These are phyloP conservation scores for Notarius lentiginosus DNA, from an alignment of 2,113 vertebrate genomes.

Conservation along the genomic window DNA sequence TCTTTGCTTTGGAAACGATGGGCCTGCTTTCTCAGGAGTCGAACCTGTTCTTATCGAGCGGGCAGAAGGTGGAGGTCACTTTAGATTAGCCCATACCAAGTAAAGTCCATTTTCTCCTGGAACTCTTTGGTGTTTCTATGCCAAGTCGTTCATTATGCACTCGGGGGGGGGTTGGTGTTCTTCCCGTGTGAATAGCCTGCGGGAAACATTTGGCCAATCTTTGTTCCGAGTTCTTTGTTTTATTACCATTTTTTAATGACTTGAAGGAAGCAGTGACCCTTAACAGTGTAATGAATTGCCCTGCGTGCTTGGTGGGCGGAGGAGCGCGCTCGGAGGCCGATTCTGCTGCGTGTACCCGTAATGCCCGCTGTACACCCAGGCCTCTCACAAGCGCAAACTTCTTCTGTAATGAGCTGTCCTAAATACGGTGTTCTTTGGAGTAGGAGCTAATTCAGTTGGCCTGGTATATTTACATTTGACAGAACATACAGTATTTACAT, in stretches of 20 bases:
- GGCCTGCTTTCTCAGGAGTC: neutral
- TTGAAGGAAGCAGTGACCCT: constrained; percentile 66
- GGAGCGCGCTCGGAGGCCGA: neutral
- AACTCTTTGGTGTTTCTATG: constrained; percentile 41
- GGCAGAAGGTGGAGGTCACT: constrained; percentile 58
- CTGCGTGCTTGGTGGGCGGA: constrained; percentile 30
- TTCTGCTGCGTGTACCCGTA: constrained; percentile 21
- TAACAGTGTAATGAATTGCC: constrained; percentile 56
- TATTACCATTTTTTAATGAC: constrained; percentile 65
- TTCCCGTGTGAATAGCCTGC: constrained; percentile 52
- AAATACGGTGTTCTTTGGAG: constrained; percentile 5
- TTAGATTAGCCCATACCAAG: constrained; percentile 56
- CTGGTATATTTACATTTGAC: constrained; percentile 26
- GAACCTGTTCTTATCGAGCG: constrained; percentile 32
- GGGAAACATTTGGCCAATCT: constrained; percentile 53
- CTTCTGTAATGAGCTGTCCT: constrained; percentile 19
- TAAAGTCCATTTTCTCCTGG: constrained; percentile 57
- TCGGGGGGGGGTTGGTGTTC: constrained; percentile 33
- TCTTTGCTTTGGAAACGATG: constrained; percentile 12
- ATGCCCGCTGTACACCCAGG: neutral
- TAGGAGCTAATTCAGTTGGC: constrained; percentile 1
- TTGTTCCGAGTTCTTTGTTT: constrained; percentile 66
- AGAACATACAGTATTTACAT: constrained; percentile 30
- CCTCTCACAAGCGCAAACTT: constrained; percentile 23
- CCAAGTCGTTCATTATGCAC: constrained; percentile 62